Evolutionary conservation across 2,888 invertebrate genomes (phyloP), one percentile per base, ranked within the genome.

Genomic region (Drosophila silvestris): DNA sequence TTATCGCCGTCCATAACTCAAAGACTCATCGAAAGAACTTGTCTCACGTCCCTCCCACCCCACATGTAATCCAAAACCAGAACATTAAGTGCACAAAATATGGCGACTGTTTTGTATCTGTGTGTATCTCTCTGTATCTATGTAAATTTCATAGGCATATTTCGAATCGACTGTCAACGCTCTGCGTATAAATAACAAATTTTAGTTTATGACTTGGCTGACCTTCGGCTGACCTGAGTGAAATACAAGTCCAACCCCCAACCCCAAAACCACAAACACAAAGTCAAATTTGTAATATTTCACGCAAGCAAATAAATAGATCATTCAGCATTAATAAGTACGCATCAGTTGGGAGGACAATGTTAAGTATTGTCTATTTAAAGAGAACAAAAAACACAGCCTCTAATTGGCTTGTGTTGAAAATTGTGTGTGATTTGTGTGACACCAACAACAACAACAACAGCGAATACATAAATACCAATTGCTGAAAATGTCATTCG

Each of bases 1-100:
- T 79, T 82, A 90, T 88, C 72, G 82, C 64, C 54, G 54, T 39
- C 57, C 89, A 85, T 85, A 85, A 90, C 58, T 90, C 85, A 85
- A 61, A 75, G 62, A 52, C 61, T 56, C 66, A 70, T 65, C 62
- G 52, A 52, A 67, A 52, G 74, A 89, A 80, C 77, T 66, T 56
- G 70, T 52, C 64, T 12, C 41, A 5, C 10, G 41, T 4, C 12
- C 12, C 19, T 14, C 32, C 32, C 12, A 26, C 50, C 61, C 57
- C 70, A 56, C 61, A 6, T 76, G 83, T 85, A 86, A 86, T 82
- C 72, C 69, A 81, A 89, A 70, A 81, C 89, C 52, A 78, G 73
- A 84, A 81, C 85, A 86, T 90, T 89, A 89, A 86, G 79, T 89
- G 84, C 86, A 67, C 68, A 60, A 85, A 76, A 86, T 85, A 81